phyloP scores from a whole-genome alignment of 2,113 vertebrate genomes.

The Muntiacus reevesi region DNA sequence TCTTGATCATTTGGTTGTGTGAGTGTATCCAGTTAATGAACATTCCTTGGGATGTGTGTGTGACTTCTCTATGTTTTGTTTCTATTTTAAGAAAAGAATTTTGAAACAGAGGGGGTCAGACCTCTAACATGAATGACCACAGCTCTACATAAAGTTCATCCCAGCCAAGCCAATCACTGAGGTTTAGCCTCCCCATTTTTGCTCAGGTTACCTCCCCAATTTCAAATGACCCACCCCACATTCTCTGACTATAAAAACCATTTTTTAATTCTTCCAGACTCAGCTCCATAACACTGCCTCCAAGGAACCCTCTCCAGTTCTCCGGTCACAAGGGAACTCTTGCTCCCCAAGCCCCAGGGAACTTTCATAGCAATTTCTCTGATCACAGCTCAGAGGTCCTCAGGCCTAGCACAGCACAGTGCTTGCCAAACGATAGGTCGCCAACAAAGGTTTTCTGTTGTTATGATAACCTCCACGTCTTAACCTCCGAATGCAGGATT shows the following conservation, averaged over 20 bases:
- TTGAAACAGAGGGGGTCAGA: not conserved
- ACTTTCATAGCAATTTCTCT: not conserved
- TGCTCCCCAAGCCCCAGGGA: not conserved
- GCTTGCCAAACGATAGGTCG: fast-evolving
- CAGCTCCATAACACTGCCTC: not conserved
- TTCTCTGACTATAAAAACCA: not conserved
- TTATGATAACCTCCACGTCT: not conserved
- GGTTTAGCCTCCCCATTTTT: not conserved
- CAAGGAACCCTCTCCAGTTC: not conserved
- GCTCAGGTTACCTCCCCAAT: not conserved
- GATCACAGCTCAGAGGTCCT: not conserved
- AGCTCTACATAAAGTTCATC: not conserved
- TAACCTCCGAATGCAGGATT: not conserved
- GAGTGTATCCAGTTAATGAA: not conserved
- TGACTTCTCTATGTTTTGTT: not conserved
- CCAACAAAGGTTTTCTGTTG: not conserved
- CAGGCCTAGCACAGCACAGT: not conserved
- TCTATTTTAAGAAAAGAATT: not conserved
- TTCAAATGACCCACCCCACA: not conserved
- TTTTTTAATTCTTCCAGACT: not conserved
- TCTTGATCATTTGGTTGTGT: not conserved
- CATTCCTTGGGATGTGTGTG: not conserved
- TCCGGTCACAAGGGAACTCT: not conserved
- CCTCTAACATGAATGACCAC: not conserved
- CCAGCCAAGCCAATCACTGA: not conserved